phyloP scores from a whole-genome alignment of 2,797 vertebrate species.

The Phataginus tetradactyla region DNA sequence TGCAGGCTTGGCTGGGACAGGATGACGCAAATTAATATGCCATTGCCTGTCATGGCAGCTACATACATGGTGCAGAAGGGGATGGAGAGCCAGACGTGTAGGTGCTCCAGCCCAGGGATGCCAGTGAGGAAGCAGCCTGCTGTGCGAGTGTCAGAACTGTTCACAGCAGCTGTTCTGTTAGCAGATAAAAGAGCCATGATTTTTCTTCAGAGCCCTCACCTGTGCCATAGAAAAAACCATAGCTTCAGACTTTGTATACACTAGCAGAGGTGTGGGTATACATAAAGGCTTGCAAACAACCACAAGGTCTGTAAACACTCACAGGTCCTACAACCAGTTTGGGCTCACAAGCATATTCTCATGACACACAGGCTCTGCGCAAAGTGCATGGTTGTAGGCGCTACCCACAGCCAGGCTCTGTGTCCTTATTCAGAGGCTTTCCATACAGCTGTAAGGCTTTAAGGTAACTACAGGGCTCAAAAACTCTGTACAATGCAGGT shows the following conservation, averaged over 20 bases:
- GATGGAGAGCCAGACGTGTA: slow-evolving; percentile 65
- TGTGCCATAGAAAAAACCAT: not conserved
- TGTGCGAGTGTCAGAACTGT: slow-evolving; percentile 19
- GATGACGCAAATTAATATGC: slow-evolving; percentile 56
- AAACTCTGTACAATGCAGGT: not conserved
- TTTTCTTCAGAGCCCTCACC: not conserved
- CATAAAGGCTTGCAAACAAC: not conserved
- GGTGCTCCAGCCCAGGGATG: slow-evolving; percentile 70
- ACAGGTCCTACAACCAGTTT: not conserved
- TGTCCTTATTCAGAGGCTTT: not conserved
- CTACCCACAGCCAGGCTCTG: not conserved
- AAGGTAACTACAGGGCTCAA: not conserved
- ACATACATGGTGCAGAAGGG: slow-evolving; percentile 67
- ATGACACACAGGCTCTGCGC: not conserved
- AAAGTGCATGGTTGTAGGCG: not conserved
- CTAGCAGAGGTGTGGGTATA: not conserved
- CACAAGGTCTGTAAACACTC: not conserved
- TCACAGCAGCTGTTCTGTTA: not conserved
- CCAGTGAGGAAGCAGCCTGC: slow-evolving; percentile 61
- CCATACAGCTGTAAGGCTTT: not conserved
- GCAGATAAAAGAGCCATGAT: slow-evolving; percentile 1
- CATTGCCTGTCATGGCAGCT: slow-evolving; percentile 43
- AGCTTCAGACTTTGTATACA: not conserved
- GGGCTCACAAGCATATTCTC: not conserved
- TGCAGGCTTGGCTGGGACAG: slow-evolving; percentile 56